These are phyloP conservation scores for Myodes glareolus DNA, from an alignment of 2,113 vertebrate genomes.

Conservation along the genomic window DNA sequence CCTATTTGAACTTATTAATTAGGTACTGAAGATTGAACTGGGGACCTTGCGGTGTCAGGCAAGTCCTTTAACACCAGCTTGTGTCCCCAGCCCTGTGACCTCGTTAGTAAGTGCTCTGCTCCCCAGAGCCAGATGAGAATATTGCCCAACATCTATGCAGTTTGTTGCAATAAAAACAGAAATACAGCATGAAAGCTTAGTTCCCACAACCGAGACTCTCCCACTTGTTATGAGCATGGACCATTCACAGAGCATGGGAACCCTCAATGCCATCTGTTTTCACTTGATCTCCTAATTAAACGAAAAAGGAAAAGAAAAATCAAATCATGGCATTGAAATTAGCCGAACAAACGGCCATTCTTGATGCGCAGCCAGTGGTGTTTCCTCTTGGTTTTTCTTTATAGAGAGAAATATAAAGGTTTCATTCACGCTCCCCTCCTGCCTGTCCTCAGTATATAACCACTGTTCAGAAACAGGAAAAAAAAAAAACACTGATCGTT, in stretches of 20 bases:
- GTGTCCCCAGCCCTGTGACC: no score
- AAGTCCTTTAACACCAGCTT: background rate
- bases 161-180: background rate
- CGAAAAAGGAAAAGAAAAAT: background rate
- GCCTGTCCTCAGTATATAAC: background rate
- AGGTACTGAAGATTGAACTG: background rate
- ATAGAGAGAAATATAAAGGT: background rate
- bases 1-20: background rate
- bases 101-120: background rate
- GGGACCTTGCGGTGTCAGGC: background rate
- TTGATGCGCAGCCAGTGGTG: slow-evolving; percentile 17
- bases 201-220: background rate
- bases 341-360: background rate
- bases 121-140: background rate
- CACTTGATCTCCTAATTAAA: slow-evolving; percentile 2
- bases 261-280: slow-evolving; percentile 20
- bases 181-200: rapidly evolving
- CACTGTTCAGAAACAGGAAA: background rate
- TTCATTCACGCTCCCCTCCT: background rate
- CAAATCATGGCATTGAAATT: background rate
- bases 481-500: background rate
- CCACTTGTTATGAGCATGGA: background rate
- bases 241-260: background rate
- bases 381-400: slow-evolving; percentile 58
- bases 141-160: background rate